Conservation (phyloP, 2,113 vertebrate genomes). For the Chroicocephalus ridibundus region DNA sequence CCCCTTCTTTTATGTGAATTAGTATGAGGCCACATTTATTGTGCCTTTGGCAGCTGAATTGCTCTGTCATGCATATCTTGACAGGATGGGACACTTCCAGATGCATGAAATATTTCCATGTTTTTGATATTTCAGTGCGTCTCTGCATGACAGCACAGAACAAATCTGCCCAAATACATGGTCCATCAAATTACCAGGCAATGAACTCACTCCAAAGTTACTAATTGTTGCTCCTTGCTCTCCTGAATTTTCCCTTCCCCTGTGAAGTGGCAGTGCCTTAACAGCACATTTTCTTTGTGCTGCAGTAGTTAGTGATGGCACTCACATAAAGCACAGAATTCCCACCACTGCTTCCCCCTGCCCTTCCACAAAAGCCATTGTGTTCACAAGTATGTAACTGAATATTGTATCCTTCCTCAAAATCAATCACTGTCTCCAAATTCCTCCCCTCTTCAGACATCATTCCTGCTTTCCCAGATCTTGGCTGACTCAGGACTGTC, state of each 20-base stretch:
- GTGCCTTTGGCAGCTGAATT: not conserved
- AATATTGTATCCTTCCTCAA: not conserved
- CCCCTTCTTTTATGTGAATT: not conserved
- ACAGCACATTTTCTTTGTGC: not conserved
- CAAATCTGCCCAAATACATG: not conserved
- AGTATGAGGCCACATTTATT: not conserved
- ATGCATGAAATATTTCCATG: not conserved
- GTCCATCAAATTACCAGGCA: not conserved
- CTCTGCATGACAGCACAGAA: not conserved
- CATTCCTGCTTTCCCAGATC: not conserved
- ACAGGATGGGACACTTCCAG: not conserved
- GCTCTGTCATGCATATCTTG: not conserved
- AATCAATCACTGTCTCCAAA: not conserved
- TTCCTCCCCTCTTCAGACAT: not conserved
- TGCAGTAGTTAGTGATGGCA: not conserved
- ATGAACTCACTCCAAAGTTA: not conserved
- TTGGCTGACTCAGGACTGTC: not conserved
- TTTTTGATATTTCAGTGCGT: not conserved
- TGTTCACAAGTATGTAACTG: not conserved
- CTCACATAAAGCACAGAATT: not conserved
- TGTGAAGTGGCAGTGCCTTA: not conserved
- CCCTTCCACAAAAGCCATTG: not conserved
- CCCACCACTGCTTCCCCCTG: not conserved
- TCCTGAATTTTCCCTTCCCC: not conserved
- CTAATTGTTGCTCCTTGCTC: not conserved